Percentiles rank a stretch among this genome's conserved stretches.
These are phyloP conservation scores for Saxicola maurus DNA, from an alignment of 2,797 vertebrate genomes.

Conservation along the genomic window DNA sequence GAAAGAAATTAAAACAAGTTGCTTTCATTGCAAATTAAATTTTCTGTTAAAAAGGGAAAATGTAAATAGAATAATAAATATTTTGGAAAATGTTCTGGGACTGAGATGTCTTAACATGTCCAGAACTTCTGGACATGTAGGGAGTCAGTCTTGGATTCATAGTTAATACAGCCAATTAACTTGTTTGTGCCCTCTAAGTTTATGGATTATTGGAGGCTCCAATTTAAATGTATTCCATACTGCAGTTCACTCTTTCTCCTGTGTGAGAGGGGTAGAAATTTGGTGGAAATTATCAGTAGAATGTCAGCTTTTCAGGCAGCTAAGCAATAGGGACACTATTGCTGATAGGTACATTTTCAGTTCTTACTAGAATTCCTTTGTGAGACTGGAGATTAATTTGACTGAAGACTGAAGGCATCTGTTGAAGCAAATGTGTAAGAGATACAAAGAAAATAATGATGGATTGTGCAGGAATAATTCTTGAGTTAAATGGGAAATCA, in stretches of 20 bases:
- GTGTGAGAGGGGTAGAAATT: not conserved
- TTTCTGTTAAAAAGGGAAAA: not conserved
- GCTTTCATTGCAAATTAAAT: not conserved
- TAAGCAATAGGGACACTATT: not conserved
- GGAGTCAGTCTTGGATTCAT: not conserved
- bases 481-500: not conserved
- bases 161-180: not conserved
- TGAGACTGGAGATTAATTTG: not conserved
- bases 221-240: not conserved
- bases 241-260: not conserved
- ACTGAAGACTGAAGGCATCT: not conserved
- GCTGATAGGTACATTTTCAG: not conserved
- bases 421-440: not conserved
- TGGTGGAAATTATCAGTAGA: not conserved
- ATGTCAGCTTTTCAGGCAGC: not conserved
- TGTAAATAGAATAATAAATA: not conserved
- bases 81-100: not conserved
- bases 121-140: not conserved
- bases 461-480: not conserved
- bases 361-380: not conserved
- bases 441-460: not conserved
- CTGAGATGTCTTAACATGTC: not conserved
- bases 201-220: not conserved
- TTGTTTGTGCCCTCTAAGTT: not conserved
- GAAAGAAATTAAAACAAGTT: not conserved